Conservation (phyloP, 2,113 vertebrate species). For the Lophochroa leadbeateri region DNA sequence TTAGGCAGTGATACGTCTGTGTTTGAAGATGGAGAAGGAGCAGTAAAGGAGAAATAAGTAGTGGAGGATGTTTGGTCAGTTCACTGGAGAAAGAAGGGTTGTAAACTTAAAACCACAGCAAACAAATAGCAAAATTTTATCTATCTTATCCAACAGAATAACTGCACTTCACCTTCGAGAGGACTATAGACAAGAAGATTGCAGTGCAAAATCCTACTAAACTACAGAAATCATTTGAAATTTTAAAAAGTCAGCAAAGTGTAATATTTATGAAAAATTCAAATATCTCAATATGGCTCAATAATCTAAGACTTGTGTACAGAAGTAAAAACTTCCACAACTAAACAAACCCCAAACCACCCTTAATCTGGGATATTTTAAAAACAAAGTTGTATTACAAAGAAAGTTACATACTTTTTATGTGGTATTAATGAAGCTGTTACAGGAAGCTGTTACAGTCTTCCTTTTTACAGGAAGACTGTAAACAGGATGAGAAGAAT, state of each 20-base stretch:
- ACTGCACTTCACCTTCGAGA: not conserved
- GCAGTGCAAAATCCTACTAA: not conserved
- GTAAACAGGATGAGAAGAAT: not conserved
- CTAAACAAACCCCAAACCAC: not conserved
- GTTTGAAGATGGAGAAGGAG: not conserved
- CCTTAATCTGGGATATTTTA: not conserved
- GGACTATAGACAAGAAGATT: not conserved
- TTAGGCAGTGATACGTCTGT: accelerated
- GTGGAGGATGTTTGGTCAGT: not conserved
- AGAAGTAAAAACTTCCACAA: not conserved
- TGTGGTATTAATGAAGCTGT: not conserved
- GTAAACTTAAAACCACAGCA: not conserved
- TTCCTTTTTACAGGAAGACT: not conserved
- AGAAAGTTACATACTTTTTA: not conserved
- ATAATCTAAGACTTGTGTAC: not conserved
- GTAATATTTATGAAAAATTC: not conserved
- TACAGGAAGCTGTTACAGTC: not conserved
- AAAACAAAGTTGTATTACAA: not conserved
- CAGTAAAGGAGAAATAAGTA: not conserved
- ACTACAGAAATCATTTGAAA: not conserved
- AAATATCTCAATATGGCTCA: not conserved
- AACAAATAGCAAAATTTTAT: not conserved
- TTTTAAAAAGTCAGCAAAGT: not conserved
- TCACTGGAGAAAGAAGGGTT: not conserved
- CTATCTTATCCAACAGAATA: not conserved